These are phyloP conservation scores for Phenganax stokvisi DNA, from an alignment of 92 coral and sea anemone species.

Conservation along the genomic window DNA sequence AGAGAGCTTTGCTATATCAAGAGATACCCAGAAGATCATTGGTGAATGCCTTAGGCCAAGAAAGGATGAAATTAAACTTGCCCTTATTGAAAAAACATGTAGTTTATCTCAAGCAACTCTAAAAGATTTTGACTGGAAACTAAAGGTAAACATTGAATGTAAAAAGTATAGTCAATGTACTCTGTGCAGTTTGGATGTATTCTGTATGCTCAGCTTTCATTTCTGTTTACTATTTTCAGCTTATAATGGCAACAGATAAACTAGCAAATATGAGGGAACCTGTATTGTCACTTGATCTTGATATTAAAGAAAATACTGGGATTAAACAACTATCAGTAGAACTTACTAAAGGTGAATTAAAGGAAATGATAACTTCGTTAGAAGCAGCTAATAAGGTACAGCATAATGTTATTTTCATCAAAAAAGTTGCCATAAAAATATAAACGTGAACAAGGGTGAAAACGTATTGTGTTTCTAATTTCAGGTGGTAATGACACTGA, in stretches of 20 bases:
- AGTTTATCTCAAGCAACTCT: constrained; percentile 68
- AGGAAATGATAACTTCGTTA: constrained; percentile 70
- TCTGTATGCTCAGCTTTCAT: too few relatives aligned
- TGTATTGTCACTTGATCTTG: constrained; percentile 69
- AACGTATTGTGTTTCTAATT: constrained; percentile 4
- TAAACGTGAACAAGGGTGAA: neutral
- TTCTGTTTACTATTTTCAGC: constrained; percentile 46
- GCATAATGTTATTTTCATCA: neutral
- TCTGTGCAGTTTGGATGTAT: too few relatives aligned
- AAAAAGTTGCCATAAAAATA: neutral
- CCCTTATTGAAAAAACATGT: constrained; percentile 65
- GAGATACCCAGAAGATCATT: constrained; percentile 69
- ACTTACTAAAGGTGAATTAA: constrained; percentile 73
- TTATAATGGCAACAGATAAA: constrained; percentile 92
- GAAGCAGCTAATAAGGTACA: constrained; percentile 94
- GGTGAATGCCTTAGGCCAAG: constrained; percentile 73
- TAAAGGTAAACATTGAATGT: constrained; percentile 56
- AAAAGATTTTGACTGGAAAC: constrained; percentile 98
- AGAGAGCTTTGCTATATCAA: constrained; percentile 55
- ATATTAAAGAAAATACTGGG: constrained; percentile 56
- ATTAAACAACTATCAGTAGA: constrained; percentile 76
- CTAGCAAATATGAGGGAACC: constrained; percentile 83
- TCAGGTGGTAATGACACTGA: constrained; percentile 70
- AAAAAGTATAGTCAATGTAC: neutral
- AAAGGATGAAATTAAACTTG: constrained; percentile 69